phyloP scores from a whole-genome alignment of 1,140 invertebrate species.

The Araneus ventricosus region DNA sequence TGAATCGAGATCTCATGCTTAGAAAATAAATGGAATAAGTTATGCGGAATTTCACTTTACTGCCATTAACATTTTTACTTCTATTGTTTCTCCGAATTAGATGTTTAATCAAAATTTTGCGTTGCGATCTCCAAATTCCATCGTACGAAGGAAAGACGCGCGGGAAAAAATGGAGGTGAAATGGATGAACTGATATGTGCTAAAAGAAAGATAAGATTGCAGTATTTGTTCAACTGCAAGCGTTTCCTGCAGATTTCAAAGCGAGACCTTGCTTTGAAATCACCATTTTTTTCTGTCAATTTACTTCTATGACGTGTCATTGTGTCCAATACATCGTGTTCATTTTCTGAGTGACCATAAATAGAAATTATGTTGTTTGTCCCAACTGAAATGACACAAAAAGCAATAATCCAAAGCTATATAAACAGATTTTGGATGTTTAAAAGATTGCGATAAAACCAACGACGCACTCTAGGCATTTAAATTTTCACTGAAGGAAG shows the following conservation, averaged over 20 bases:
- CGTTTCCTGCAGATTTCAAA: conserved; percentile 22
- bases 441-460: background rate
- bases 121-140: background rate
- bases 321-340: background rate
- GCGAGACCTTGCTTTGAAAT: background rate
- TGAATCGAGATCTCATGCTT: no score
- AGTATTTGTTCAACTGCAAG: conserved; percentile 37
- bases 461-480: background rate
- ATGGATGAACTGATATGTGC: background rate
- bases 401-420: background rate
- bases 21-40: no score
- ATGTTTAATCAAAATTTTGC: background rate
- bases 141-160: background rate
- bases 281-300: background rate
- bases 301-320: background rate
- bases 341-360: background rate
- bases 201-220: conserved; percentile 40
- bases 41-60: no score
- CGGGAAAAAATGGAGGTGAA: background rate
- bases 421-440: background rate
- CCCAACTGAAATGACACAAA: background rate
- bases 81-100: no score
- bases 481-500: background rate
- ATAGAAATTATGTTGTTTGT: background rate
- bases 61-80: no score